Percentiles rank a stretch among this genome's conserved stretches.
Evolutionary conservation across 2,113 vertebrate species (phyloP).

Genomic region (Heterotis niloticus): DNA sequence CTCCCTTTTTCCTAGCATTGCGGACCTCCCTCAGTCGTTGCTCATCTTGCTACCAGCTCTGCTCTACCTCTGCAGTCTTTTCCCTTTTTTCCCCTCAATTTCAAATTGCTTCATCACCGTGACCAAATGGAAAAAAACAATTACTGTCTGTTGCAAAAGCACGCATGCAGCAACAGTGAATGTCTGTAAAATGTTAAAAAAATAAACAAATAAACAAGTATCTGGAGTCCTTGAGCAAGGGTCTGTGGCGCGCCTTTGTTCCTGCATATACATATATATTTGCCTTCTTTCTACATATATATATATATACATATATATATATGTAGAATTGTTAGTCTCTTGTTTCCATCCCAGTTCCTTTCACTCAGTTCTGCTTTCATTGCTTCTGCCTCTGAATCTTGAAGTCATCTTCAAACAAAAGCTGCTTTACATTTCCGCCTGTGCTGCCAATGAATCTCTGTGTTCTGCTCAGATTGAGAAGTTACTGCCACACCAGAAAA

Average conservation of each 20-base stretch:
- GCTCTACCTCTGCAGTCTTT: not conserved
- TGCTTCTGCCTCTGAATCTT: not conserved
- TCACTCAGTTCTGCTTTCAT: not conserved
- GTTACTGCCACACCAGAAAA: not conserved
- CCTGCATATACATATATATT: not conserved
- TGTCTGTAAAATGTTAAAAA: not conserved
- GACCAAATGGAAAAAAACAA: not conserved
- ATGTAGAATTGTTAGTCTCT: not conserved
- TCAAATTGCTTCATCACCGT: not conserved
- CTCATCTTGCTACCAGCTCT: not conserved
- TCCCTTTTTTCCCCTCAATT: not conserved
- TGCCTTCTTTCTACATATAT: not conserved
- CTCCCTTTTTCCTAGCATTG: not conserved
- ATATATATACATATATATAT: no score
- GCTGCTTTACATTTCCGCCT: no score
- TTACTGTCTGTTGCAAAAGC: not conserved
- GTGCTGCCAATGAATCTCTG: no score
- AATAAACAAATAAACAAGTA: conserved; percentile 5
- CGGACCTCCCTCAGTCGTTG: not conserved
- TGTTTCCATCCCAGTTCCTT: no score
- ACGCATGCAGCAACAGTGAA: not conserved
- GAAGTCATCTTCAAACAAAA: not conserved
- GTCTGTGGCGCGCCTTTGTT: not conserved
- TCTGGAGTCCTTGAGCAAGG: not conserved
- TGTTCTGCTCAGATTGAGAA: not conserved